phyloP scores from a whole-genome alignment of 53 echinoderm and acorn worm species.

The Paelopatides confundens region DNA sequence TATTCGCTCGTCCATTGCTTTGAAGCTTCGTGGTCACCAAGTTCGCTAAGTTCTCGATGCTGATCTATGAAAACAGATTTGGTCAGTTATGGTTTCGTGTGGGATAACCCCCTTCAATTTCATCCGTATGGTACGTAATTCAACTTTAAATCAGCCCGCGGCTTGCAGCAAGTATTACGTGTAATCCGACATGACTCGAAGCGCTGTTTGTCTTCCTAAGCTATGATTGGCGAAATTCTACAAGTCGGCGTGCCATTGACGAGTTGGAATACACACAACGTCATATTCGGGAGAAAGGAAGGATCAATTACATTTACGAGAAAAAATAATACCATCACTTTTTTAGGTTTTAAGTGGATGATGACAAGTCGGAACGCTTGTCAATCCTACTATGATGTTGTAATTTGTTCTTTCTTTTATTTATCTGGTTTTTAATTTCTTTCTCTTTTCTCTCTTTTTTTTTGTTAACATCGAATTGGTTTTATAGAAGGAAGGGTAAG shows the following conservation, averaged over 20 bases:
- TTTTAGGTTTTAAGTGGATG: constrained; percentile 12
- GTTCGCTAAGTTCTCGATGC: too few species aligned
- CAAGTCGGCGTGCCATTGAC: constrained; percentile 29
- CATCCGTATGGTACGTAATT: not conserved
- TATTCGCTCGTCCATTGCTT: too few species aligned
- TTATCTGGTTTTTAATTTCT: not conserved
- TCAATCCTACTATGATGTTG: constrained; percentile 2
- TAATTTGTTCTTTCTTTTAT: not conserved
- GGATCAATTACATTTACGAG: constrained; percentile 34
- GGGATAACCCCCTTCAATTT: constrained; percentile 14
- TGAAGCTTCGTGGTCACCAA: too few species aligned
- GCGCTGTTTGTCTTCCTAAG: not conserved
- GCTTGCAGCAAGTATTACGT: constrained; percentile 13
- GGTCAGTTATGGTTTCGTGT: too few species aligned
- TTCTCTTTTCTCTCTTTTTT: not conserved
- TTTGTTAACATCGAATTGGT: not conserved
- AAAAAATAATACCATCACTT: constrained; percentile 24
- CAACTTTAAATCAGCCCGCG: constrained; percentile 33
- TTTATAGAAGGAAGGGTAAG: too few species aligned
- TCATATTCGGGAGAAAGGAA: constrained; percentile 1
- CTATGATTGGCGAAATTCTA: constrained; percentile 33
- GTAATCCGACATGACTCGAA: constrained; percentile 18
- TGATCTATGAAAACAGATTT: too few species aligned
- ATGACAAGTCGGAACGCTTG: constrained; percentile 2
- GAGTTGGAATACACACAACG: not conserved